These are phyloP conservation scores for Hydrozoanthus gracilis DNA, from an alignment of 92 coral and sea anemone genomes.

Conservation along the genomic window DNA sequence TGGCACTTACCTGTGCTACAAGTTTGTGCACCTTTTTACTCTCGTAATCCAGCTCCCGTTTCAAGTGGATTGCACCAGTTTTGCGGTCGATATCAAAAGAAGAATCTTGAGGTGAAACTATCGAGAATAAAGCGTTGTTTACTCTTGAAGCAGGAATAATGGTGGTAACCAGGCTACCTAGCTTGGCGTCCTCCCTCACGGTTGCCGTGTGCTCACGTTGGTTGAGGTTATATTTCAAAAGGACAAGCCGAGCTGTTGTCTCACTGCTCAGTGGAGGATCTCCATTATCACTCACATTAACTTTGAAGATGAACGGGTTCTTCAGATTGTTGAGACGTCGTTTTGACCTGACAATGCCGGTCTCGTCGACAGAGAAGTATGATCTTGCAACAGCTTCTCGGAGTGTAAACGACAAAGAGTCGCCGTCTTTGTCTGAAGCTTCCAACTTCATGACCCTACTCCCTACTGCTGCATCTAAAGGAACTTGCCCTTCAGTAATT, in stretches of 20 bases:
- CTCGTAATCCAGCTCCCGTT: constrained; percentile 80
- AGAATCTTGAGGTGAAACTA: constrained; percentile 73
- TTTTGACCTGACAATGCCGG: constrained; percentile 67
- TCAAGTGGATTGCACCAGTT: constrained; percentile 65
- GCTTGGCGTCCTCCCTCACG: constrained; percentile 66
- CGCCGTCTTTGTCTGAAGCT: constrained; percentile 81
- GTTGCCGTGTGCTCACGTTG: constrained; percentile 59
- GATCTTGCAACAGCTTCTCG: constrained; percentile 53
- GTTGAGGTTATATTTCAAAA: constrained; percentile 72
- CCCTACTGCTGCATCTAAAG: constrained; percentile 63
- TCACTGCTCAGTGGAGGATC: constrained; percentile 68
- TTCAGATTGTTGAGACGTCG: constrained; percentile 54
- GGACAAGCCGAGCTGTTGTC: constrained; percentile 73
- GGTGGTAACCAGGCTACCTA: constrained; percentile 57
- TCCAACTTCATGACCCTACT: constrained; percentile 70
- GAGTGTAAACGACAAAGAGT: constrained; percentile 70
- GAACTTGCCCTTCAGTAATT: constrained; percentile 68
- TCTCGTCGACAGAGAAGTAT: constrained; percentile 65
- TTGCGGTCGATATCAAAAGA: constrained; percentile 63
- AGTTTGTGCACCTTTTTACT: constrained; percentile 59
- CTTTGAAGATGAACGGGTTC: constrained; percentile 68
- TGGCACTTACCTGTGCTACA: constrained; percentile 54
- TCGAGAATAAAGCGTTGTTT: constrained; percentile 64
- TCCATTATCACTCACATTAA: constrained; percentile 79
- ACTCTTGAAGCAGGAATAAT: constrained; percentile 61